A percentile compares a stretch with the other conserved stretches of the same genome.
phyloP scores from a whole-genome alignment of 2,888 invertebrate species.

The Cheilosia soror region DNA sequence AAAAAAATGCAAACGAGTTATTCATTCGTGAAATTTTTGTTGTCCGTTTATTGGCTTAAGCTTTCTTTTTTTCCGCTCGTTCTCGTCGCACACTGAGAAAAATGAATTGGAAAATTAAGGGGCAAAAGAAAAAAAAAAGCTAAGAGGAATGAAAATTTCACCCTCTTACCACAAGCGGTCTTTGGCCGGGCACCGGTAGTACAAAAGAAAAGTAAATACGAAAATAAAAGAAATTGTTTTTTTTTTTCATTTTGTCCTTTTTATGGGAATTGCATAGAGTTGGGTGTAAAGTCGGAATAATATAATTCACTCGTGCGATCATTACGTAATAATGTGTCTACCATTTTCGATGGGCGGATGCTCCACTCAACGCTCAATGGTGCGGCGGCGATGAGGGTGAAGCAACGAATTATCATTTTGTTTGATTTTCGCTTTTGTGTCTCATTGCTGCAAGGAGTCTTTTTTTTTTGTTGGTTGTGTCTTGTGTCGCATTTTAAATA shows the following conservation, averaged over 20 bases:
- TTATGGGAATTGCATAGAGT: slow-evolving; percentile 27
- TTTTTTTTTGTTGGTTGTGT: not conserved
- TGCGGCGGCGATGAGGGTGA: slow-evolving; percentile 22
- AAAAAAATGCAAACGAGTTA: slow-evolving; percentile 48
- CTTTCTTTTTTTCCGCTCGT: not conserved
- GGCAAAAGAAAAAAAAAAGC: not conserved
- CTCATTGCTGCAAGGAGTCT: slow-evolving; percentile 28
- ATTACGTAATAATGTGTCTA: slow-evolving; percentile 71
- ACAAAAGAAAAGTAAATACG: slow-evolving; percentile 38
- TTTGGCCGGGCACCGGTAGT: not conserved
- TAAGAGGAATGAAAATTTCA: slow-evolving; percentile 1
- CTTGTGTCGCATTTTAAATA: slow-evolving; percentile 63
- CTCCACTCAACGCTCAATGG: slow-evolving; percentile 54
- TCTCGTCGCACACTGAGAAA: slow-evolving; percentile 31
- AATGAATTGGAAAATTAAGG: slow-evolving; percentile 45
- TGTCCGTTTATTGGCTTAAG: slow-evolving; percentile 64
- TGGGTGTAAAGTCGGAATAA: slow-evolving; percentile 52
- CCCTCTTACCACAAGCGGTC: slow-evolving; percentile 30
- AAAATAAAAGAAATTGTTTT: slow-evolving; percentile 36
- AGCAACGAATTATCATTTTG: slow-evolving; percentile 54
- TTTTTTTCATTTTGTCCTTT: slow-evolving; percentile 8
- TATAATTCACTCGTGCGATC: slow-evolving; percentile 72
- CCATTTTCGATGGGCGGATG: slow-evolving; percentile 61
- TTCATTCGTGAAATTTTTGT: slow-evolving; percentile 48
- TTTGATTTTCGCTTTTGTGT: slow-evolving; percentile 60